Evolutionary conservation across 2,888 invertebrate genomes (phyloP), one percentile per base, ranked within the genome.

Genomic region (Melieria omissa): DNA sequence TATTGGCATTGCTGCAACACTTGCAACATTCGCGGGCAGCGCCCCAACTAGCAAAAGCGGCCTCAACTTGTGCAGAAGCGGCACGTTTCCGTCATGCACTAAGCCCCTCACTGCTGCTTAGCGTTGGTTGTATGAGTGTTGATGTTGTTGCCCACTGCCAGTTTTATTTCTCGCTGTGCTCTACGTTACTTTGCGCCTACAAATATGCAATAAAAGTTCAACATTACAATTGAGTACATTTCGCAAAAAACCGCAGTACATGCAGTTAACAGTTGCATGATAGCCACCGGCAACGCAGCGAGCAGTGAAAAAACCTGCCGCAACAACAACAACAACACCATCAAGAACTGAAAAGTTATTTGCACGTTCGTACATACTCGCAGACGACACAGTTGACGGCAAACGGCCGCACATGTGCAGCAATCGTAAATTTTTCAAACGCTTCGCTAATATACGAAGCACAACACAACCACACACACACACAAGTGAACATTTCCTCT

Each of bases 201-300:
- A 76, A 76, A 73, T 77, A 77, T 78, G 77, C 76, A 74, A 78
- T 77, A 73, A 74, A 73, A 74, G 62, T 73, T 70, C 69, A 66
- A 72, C 77, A 73, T 75, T 75, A 76, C 69, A 72, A 74, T 75
- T 69, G 64, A 69, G 60, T 73, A 77, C 75, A 76, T 76, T 75
- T 76, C 73, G 74, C 65, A 45, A 29, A 42, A 55, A 61, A 69
- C 70, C 65, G 68, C 72, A 61, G 41, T 72, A 63, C 71, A 72
- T 64, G 58, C 42, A 58, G 16, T 61, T 67, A 61, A 60, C 41
- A 67, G 52, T 41, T 67, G 16, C 29, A 29, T 29, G 29, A 29
- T 3, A 29, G 29, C 29, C 29, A 29, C 1, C 29, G 29, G 29
- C 29, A 29, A 29, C 29, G 29, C 29, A 29, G 29, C 29, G 29